Evolutionary conservation across 2,797 vertebrate genomes (phyloP).

Genomic region (Cuniculus paca): DNA sequence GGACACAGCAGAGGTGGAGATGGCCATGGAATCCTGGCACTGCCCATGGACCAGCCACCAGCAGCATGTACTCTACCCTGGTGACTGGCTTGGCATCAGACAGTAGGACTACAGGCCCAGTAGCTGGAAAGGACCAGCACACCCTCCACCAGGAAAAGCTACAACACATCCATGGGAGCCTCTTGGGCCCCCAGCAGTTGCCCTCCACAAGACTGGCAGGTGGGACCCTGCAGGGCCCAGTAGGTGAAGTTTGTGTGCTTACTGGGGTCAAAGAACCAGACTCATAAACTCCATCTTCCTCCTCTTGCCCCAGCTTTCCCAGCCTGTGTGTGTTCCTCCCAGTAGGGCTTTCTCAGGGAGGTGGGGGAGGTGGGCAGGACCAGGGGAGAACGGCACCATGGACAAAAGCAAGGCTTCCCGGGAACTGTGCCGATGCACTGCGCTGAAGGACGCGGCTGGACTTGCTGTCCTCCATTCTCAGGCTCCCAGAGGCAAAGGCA

Average conservation of each 20-base stretch:
- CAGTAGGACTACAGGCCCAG: not conserved
- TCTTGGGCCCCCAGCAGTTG: not conserved
- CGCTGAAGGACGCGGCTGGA: not conserved
- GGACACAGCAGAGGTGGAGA: not conserved
- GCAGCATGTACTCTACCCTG: not conserved
- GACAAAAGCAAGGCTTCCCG: conserved; percentile 36
- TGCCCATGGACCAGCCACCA: not conserved
- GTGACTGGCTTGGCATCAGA: not conserved
- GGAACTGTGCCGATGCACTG: not conserved
- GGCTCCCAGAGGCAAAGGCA: not conserved
- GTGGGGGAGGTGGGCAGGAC: not conserved
- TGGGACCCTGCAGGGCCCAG: not conserved
- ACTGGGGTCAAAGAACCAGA: not conserved
- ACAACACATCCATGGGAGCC: fast-evolving
- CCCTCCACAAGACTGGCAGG: fast-evolving
- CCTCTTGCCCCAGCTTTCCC: not conserved
- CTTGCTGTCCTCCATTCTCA: not conserved
- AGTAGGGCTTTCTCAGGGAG: not conserved
- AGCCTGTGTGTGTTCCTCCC: not conserved
- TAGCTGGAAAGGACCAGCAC: not conserved
- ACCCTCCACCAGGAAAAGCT: not conserved
- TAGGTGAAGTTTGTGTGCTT: not conserved
- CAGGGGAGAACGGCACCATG: not conserved
- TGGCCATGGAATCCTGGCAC: not conserved
- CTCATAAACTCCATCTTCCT: not conserved